Evolutionary conservation across 2,113 vertebrate genomes (phyloP), one percentile per base, ranked within the genome.

Genomic region (Oxyura jamaicensis): DNA sequence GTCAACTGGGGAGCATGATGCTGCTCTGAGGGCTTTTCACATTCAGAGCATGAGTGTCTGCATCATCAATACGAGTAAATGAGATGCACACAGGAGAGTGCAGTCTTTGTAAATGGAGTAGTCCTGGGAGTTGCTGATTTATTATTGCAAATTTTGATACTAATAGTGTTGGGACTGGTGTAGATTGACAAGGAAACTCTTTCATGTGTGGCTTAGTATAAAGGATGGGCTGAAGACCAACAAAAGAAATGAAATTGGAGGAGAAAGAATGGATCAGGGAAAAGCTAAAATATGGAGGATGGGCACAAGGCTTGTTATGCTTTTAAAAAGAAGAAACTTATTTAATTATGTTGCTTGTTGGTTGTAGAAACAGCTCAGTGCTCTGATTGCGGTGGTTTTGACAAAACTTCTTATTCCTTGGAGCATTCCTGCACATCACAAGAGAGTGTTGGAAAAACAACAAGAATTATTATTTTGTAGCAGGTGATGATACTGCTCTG

Each of bases 141-240:
- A 73, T 96, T 91, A 53, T 82, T 90, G 56, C 53, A 33, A 66
- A 78, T 95, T 94, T 95, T 84, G 77, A 66, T 85, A 50, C 85
- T 91, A 88, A 85, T 79, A 83, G 56, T 52, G 58, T 91, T 92
- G 53, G 58, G 86, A 62, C 83, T 82, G 80, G 55, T 65, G 56
- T 88, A 71, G 69, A 90, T 96, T 82, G 86, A 86, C 83, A 89
- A n/a, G 73, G 50, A 76, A 88, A 66, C 69, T 35, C 12, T 83
- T 96, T 86, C n/a, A 29, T 65, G 71, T 0, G 0, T 8, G 35
- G 69, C 52, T 58, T 36, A 1, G 6, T 68, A 11, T 91, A 78
- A 81, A 93, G 71, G 71, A 69, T 91, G 69, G 50, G 74, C 53
- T 94, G 77, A 58, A 89, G 83, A 87, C 21, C 79, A 63, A 76